These are phyloP conservation scores for Nymphalis urticae DNA, from an alignment of 2,888 invertebrate genomes.

Conservation along the genomic window DNA sequence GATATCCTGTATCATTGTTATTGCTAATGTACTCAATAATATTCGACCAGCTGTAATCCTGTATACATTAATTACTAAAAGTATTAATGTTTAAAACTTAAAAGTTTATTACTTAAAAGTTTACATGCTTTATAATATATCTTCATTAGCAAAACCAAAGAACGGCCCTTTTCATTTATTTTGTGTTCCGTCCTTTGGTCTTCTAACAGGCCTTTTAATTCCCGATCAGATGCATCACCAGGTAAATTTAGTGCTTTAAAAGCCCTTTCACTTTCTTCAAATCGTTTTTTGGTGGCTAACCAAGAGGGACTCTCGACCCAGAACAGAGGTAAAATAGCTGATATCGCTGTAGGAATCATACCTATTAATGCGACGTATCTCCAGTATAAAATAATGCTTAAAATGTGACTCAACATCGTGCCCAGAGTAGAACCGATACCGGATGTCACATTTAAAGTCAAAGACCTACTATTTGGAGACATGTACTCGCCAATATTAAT, in stretches of 20 bases:
- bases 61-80: conserved; percentile 30
- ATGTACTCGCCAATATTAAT: conserved; percentile 30
- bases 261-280: conserved; percentile 34
- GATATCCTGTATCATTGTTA: conserved; percentile 40
- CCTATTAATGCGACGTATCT: conserved; percentile 39
- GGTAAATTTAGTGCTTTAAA: conserved; percentile 40
- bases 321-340: conserved; percentile 34
- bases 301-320: conserved; percentile 43
- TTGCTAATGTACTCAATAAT: conserved; percentile 38
- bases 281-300: conserved; percentile 41
- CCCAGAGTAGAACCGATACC: conserved; percentile 35
- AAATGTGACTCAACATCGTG: conserved; percentile 35
- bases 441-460: conserved; percentile 31
- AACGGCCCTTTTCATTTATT: conserved; percentile 6
- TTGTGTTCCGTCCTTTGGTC: conserved; percentile 30
- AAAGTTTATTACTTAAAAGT: too few species aligned
- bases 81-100: conserved; percentile 17
- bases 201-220: conserved; percentile 38
- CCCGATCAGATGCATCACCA: conserved; percentile 27
- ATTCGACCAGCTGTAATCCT: conserved; percentile 37
- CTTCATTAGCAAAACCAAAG: neutral
- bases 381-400: conserved; percentile 40
- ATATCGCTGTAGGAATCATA: conserved; percentile 34
- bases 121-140: conserved; percentile 17
- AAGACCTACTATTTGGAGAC: conserved; percentile 29